Evolutionary conservation across 2,888 invertebrate species (phyloP).

Genomic region (Harmothoe impar): DNA sequence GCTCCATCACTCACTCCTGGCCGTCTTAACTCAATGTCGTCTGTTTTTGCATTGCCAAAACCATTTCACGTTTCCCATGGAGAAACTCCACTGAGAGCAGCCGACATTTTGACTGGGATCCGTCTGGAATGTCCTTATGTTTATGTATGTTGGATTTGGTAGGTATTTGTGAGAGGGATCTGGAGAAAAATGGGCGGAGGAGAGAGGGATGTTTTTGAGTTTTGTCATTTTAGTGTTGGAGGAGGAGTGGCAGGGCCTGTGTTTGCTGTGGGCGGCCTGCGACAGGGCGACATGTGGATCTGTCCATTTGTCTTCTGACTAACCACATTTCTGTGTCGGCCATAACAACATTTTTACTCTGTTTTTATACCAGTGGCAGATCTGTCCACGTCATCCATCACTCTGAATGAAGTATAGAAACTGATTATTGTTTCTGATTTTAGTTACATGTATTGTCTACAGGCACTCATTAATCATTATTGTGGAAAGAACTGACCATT

Average conservation of each 20-base stretch:
- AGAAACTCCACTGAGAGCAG: not conserved
- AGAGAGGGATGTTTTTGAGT: not conserved
- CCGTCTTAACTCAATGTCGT: constrained; percentile 26
- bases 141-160: not conserved
- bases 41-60: not conserved
- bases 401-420: not conserved
- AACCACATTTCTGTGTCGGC: constrained; percentile 35
- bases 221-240: constrained; percentile 23
- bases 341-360: constrained; percentile 38
- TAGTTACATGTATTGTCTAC: too few species aligned
- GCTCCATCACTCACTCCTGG: constrained; percentile 7
- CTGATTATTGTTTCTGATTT: too few species aligned
- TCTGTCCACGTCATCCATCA: not conserved
- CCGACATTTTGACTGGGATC: not conserved
- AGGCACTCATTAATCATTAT: too few species aligned
- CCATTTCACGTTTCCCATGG: not conserved
- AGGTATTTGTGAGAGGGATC: not conserved
- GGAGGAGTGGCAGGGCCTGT: constrained; percentile 11
- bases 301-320: constrained; percentile 39
- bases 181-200: not conserved
- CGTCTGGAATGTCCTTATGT: not conserved
- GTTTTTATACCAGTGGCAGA: not conserved
- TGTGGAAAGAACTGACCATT: too few species aligned
- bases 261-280: constrained; percentile 25
- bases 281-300: constrained; percentile 31